Evolutionary conservation across 2,888 invertebrate genomes (phyloP), one percentile per base, ranked within the genome.

Genomic region (Athalia cordata): DNA sequence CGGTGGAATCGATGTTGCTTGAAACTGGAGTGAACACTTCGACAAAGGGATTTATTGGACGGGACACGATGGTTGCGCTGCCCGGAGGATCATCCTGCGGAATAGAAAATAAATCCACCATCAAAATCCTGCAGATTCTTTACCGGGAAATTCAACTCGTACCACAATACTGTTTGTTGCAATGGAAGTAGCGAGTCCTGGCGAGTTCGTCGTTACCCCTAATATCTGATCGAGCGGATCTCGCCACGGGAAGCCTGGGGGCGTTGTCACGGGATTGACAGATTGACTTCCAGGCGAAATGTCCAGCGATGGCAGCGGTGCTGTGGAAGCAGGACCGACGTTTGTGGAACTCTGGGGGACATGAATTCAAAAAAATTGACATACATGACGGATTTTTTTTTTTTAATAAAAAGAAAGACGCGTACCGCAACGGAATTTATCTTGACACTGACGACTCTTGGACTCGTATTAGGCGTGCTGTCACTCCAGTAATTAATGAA

Each of bases 201-300:
- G 86, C 15, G 86, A 84, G 79, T 85, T 82, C 5, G 89, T 89
- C n/a, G 89, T 87, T 11, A 90, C 86, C 11, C 89, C 89, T 77
- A 90, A 89, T 80, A 90, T 89, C 81, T 88, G 88, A 83, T 89
- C 89, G 15, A 89, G 79, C 7, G 89, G 87, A 85, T 90, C 89
- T 77, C 86, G 86, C 89, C 89, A 90, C 11, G 88, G 88, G 78
- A 87, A 89, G 70, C 87, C 87, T 49, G 88, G 84, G 7, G 88
- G 85, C 52, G 86, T 87, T 65, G 86, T 87, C 55, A 87, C 85
- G 81, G 78, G 83, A 66, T 81, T 83, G 55, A 79, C 81, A 66
- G 75, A 77, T 81, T 85, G 84, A 64, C 80, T 84, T 57, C 82
- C 85, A 68, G 87, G 80, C 11, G 86, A 80, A 81, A 87, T 85